Base-by-base conservation (phyloP, 2,113 vertebrate species). In the Nothoprocta perdicaria region DNA sequence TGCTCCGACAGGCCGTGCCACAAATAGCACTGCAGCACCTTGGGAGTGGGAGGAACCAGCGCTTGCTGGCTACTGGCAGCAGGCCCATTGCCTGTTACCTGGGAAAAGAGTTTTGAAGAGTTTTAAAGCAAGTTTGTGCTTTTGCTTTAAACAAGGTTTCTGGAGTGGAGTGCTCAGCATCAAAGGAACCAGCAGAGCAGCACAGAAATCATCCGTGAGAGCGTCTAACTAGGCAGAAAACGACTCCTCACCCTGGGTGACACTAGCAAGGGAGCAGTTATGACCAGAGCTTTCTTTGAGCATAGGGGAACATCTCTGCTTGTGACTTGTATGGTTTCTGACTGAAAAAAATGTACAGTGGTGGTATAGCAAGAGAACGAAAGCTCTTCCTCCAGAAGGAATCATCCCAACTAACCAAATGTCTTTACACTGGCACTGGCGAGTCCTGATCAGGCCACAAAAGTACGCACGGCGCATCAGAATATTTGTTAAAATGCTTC, bases 21-120 rank as follows among this genome's bases (percentile, higher is more conserved):
- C 93, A 53, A 38, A n/a, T 9, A 41, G 55, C 1, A 0, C 5
- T 12, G 27, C 13, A 24, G 60, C 77, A 63, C 62, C 73, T 62
- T 48, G 76, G 50, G 74, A 93, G 76, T 1, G 0, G 52, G 69
- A 62, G 72, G 68, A 86, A 83, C n/a, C 1, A 1, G 76, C 6
- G 65, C 85, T 78, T 71, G 57, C 80, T 88, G 66, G 31, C 55
- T 83, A 26, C 33, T 88, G 92, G 91, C 91, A 91, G 72, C 33
- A 71, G 91, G 18, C 65, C 84, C 0, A 0, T 55, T 31, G 91
- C 84, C 68, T 21, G 26, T 46, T 95, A 61, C 1, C 31, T 77
- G 75, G 75, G 31, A 75, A 63, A 89, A 74, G 58, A 26, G 53
- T 31, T 92, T 94, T 15, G 48, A 77, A 91, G 74, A 26, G 53